Evolutionary conservation across 1,140 invertebrate species (phyloP).

Genomic region (Pogonomyrmex barbatus): DNA sequence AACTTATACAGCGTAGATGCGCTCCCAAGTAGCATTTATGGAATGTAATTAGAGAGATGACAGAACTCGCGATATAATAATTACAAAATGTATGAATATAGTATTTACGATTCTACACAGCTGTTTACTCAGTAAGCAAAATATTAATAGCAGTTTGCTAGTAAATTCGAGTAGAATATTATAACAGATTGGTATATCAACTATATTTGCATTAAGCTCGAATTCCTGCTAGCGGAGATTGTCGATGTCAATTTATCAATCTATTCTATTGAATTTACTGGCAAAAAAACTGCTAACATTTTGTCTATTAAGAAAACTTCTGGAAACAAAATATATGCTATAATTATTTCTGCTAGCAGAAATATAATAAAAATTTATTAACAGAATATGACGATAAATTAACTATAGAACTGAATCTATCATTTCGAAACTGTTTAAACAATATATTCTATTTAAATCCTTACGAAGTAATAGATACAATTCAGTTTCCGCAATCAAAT

Average conservation of each 20-base stretch:
- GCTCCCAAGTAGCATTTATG: background rate
- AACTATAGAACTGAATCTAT: background rate
- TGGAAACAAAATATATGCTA: no score
- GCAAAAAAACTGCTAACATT: no score
- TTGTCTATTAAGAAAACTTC: no score
- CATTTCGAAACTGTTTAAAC: background rate
- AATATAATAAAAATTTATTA: background rate
- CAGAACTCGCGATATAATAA: background rate
- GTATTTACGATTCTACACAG: conserved; percentile 9
- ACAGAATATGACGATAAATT: background rate
- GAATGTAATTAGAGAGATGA: conserved; percentile 12
- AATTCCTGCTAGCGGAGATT: background rate
- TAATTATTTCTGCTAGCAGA: background rate
- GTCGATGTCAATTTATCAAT: background rate
- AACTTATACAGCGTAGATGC: background rate
- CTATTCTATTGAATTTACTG: no score
- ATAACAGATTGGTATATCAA: background rate
- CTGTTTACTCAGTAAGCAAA: background rate
- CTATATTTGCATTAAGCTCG: background rate
- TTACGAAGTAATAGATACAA: background rate
- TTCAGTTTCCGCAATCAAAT: background rate
- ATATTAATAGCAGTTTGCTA: background rate
- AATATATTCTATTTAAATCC: background rate
- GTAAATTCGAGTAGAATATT: background rate
- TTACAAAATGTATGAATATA: conserved; percentile 13